Conservation (phyloP, 1,140 invertebrate genomes). For the Listronotus oregonensis region DNA sequence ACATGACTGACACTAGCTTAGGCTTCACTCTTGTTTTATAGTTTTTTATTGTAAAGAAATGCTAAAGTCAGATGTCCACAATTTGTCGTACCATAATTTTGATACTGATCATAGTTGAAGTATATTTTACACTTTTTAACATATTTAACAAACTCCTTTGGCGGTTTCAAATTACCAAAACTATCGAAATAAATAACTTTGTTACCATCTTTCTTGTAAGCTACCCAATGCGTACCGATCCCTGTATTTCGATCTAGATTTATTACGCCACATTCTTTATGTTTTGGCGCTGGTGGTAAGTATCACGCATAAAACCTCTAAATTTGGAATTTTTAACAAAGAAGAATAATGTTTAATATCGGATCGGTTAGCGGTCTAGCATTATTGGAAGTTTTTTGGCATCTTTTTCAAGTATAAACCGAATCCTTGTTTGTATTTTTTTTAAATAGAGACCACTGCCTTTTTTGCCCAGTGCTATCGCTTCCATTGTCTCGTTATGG, state of each 20-base stretch:
- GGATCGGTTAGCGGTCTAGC: slow-evolving; percentile 2
- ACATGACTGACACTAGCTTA: no score
- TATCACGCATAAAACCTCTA: slow-evolving; percentile 25
- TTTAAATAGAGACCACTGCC: no score
- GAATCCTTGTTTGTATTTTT: no score
- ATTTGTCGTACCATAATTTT: no score
- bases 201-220: slow-evolving; percentile 29
- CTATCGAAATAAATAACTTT: slow-evolving; percentile 34
- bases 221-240: no score
- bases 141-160: slow-evolving; percentile 31
- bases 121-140: slow-evolving; percentile 16
- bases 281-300: slow-evolving; percentile 13
- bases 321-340: slow-evolving; percentile 16
- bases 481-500: no score
- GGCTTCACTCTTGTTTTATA: no score
- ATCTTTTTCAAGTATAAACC: no score
- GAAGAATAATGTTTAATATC: slow-evolving; percentile 11
- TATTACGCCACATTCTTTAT: slow-evolving; percentile 49
- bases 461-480: no score
- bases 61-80: no score
- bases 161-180: slow-evolving; percentile 36
- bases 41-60: no score
- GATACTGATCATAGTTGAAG: slow-evolving; percentile 30
- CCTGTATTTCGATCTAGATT: no score
- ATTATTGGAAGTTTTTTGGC: slow-evolving; percentile 17